phyloP scores from a whole-genome alignment of 2,113 vertebrate genomes.

The Brachionichthys hirsutus region DNA sequence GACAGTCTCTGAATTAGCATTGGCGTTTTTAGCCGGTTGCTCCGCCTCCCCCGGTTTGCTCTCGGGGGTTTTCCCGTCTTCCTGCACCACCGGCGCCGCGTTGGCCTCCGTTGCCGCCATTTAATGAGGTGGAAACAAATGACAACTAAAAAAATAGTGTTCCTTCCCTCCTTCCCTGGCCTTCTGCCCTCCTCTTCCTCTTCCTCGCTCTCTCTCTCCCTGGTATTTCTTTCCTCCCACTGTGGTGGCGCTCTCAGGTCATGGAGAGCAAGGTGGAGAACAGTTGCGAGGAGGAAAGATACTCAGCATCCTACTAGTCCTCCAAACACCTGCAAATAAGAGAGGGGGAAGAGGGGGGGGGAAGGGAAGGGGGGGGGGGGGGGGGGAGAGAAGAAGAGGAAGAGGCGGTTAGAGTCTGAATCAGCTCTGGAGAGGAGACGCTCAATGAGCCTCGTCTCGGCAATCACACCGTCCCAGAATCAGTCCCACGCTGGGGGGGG shows the following conservation, averaged over 20 bases:
- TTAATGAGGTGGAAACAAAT: conserved; percentile 47
- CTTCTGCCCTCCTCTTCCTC: conserved; percentile 54
- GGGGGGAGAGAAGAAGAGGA: conserved; percentile 11
- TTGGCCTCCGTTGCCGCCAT: conserved; percentile 79
- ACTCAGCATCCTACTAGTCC: conserved; percentile 76
- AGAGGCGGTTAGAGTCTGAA: conserved; percentile 61
- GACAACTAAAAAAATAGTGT: conserved; percentile 37
- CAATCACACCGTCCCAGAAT: conserved; percentile 33
- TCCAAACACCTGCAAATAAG: conserved; percentile 57
- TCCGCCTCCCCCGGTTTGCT: conserved; percentile 62
- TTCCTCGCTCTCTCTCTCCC: conserved; percentile 30
- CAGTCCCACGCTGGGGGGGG: conserved; percentile 2
- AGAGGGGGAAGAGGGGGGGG: background rate
- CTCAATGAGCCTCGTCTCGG: conserved; percentile 49
- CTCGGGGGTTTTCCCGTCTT: conserved; percentile 68
- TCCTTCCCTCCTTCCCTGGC: conserved; percentile 52
- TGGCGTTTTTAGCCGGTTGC: conserved; percentile 30
- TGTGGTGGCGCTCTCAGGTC: conserved; percentile 63
- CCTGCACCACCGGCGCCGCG: conserved; percentile 70
- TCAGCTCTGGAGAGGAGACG: conserved; percentile 26
- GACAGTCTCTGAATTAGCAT: conserved; percentile 60
- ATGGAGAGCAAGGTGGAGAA: conserved; percentile 64
- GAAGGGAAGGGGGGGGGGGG: conserved; percentile 4
- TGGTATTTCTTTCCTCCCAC: conserved; percentile 53
- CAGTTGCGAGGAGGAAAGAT: conserved; percentile 50